A percentile compares a stretch with the other conserved stretches of the same genome.
Evolutionary conservation across 2,888 invertebrate species (phyloP).

Genomic region (Linnaemya tessellans): DNA sequence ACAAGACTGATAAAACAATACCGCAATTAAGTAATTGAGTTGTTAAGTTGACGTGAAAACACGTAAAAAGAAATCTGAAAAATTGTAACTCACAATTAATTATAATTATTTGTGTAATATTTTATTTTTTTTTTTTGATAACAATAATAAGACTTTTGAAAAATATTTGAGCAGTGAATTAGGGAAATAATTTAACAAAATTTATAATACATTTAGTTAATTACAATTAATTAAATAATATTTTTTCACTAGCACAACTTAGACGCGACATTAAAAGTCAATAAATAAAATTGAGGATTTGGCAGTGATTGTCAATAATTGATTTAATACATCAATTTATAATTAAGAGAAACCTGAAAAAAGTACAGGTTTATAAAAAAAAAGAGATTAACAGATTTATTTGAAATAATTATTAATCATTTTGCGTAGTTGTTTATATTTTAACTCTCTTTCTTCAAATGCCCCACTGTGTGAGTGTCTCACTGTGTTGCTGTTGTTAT

Average conservation of each 20-base stretch:
- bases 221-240: neutral
- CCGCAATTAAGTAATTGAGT: slow-evolving; percentile 34
- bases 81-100: slow-evolving; percentile 25
- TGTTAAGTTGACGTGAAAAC: slow-evolving; percentile 35
- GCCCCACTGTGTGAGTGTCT: too few relatives aligned
- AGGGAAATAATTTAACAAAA: slow-evolving; percentile 3
- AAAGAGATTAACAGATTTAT: too few relatives aligned
- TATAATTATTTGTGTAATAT: slow-evolving; percentile 19
- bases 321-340: too few relatives aligned
- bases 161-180: neutral
- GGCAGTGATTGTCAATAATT: too few relatives aligned
- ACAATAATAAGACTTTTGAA: slow-evolving; percentile 15
- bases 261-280: neutral
- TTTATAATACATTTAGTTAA: slow-evolving; percentile 29
- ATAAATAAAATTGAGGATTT: neutral
- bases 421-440: too few relatives aligned
- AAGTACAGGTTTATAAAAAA: too few relatives aligned
- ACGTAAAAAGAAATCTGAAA: neutral
- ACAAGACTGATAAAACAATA: slow-evolving; percentile 30
- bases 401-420: too few relatives aligned
- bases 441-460: too few relatives aligned
- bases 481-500: too few relatives aligned
- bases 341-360: too few relatives aligned
- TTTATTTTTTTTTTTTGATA: too few relatives aligned
- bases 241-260: neutral